A percentile compares a stretch with the other conserved stretches of the same genome.
Conservation (phyloP, 2,888 invertebrate genomes). For the Aphrophora alni region DNA sequence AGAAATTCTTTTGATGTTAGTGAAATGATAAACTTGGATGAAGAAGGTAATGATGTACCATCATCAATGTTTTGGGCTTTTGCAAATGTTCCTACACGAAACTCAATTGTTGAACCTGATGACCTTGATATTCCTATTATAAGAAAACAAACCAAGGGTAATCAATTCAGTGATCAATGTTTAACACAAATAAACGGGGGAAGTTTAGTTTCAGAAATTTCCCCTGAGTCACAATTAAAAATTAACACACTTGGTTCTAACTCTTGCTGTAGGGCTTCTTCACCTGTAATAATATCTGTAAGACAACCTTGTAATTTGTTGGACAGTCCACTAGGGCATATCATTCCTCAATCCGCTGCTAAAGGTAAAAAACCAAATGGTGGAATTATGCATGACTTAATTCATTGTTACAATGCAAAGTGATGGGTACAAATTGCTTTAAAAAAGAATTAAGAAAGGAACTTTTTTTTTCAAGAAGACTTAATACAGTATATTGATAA, state of each 20-base stretch:
- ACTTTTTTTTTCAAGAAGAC: too few relatives aligned
- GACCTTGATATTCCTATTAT: slow-evolving; percentile 39
- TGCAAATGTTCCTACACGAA: slow-evolving; percentile 28
- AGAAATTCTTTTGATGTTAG: slow-evolving; percentile 7
- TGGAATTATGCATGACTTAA: not conserved
- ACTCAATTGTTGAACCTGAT: slow-evolving; percentile 31
- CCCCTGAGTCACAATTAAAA: not conserved
- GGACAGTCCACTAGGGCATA: slow-evolving; percentile 27
- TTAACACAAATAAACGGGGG: slow-evolving; percentile 6
- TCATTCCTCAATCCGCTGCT: not conserved
- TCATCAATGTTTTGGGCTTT: slow-evolving; percentile 42
- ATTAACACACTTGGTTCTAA: slow-evolving; percentile 30
- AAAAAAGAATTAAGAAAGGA: too few relatives aligned
- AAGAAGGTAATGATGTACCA: slow-evolving; percentile 32
- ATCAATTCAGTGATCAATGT: slow-evolving; percentile 7
- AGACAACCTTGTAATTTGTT: slow-evolving; percentile 15
- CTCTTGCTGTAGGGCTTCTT: slow-evolving; percentile 12
- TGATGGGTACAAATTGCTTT: too few relatives aligned
- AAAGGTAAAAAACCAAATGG: slow-evolving; percentile 9
- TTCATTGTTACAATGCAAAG: not conserved
- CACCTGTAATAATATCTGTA: not conserved
- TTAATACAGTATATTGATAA: too few relatives aligned
- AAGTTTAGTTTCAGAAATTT: not conserved
- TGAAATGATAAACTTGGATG: slow-evolving; percentile 20
- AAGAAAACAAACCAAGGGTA: slow-evolving; percentile 25